Conservation (phyloP, 1,140 invertebrate species). For the Druon quercuslanigerum region DNA sequence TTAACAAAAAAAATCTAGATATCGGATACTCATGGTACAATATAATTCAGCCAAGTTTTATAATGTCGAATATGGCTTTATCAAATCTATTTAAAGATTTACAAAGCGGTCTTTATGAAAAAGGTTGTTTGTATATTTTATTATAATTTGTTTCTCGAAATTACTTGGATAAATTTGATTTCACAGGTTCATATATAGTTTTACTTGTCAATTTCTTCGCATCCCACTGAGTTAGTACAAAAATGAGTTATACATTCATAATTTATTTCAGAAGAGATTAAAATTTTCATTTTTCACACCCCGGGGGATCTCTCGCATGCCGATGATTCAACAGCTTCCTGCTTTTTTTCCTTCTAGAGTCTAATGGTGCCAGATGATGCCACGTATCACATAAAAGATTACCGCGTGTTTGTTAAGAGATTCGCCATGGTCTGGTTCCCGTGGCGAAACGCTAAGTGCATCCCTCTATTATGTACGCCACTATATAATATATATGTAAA, state of each 20-base stretch:
- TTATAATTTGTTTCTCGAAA: too few species aligned
- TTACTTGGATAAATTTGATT: too few species aligned
- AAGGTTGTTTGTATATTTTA: too few species aligned
- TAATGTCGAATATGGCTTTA: too few species aligned
- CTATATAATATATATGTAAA: slow-evolving; percentile 47
- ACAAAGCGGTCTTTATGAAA: too few species aligned
- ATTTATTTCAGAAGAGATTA: background rate
- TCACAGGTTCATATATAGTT: too few species aligned
- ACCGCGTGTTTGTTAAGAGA: slow-evolving; percentile 69
- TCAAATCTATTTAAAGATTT: too few species aligned
- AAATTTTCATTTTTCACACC: too few species aligned
- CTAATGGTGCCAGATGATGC: slow-evolving; percentile 67
- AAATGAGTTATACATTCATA: background rate
- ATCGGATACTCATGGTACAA: too few species aligned
- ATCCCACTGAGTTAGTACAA: background rate
- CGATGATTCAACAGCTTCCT: slow-evolving; percentile 67
- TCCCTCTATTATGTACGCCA: slow-evolving; percentile 64
- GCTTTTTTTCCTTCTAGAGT: slow-evolving; percentile 39
- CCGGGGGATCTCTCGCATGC: background rate
- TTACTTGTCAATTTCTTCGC: too few species aligned
- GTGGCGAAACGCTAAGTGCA: slow-evolving; percentile 70
- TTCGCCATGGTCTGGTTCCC: slow-evolving; percentile 65
- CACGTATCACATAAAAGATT: slow-evolving; percentile 59
- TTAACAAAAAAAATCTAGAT: too few species aligned
- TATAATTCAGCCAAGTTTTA: too few species aligned